Percentiles rank a stretch among this genome's conserved stretches.
Conservation (phyloP, 2,797 vertebrate species). For the Lycodopsis pacificus region DNA sequence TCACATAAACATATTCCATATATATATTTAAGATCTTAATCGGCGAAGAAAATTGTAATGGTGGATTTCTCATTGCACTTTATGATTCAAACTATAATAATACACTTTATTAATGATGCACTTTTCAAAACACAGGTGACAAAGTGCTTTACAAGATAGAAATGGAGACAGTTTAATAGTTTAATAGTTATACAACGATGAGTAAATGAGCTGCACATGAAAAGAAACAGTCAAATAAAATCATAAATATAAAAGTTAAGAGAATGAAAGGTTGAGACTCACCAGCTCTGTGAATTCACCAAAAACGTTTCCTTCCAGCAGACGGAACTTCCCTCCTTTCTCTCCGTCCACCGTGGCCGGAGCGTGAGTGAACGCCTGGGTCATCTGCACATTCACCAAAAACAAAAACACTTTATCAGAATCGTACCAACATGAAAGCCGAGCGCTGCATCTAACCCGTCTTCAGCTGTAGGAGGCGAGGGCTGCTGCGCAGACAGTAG, state of each 20-base stretch:
- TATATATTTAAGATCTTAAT: too few species aligned
- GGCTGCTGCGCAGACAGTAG: too few species aligned
- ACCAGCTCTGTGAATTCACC: constrained; percentile 96
- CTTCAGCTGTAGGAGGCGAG: too few species aligned
- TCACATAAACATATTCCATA: too few species aligned
- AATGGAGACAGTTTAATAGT: too few species aligned
- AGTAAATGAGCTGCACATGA: background rate
- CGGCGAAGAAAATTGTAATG: too few species aligned
- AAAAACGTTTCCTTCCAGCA: constrained; percentile 91
- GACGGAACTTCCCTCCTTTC: constrained; percentile 91
- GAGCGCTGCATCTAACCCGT: background rate
- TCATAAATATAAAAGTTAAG: background rate
- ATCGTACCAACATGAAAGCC: background rate
- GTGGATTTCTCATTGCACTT: too few species aligned
- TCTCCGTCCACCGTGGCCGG: constrained; percentile 88
- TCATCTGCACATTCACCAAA: constrained; percentile 82
- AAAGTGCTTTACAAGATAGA: too few species aligned
- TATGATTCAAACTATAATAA: too few species aligned
- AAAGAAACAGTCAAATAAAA: background rate
- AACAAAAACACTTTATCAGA: background rate
- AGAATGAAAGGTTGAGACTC: constrained; percentile 28
- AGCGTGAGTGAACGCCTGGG: constrained; percentile 94
- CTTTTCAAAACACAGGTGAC: too few species aligned
- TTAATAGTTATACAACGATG: too few species aligned
- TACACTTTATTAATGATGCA: too few species aligned